A percentile compares a stretch with the other conserved stretches of the same genome.
Evolutionary conservation across 2,888 invertebrate species (phyloP).

Genomic region (Cephonodes hylas): DNA sequence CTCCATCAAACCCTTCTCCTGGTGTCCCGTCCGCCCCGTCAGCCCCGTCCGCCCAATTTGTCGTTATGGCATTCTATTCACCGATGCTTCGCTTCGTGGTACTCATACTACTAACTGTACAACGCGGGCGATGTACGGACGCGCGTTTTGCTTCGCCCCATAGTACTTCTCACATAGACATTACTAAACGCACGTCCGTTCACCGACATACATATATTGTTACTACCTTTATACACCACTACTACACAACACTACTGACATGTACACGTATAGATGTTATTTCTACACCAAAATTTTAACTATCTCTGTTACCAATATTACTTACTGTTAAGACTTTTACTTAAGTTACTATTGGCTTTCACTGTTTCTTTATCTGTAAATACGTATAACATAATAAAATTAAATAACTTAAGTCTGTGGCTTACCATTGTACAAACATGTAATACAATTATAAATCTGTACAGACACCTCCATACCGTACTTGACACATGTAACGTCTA

Average conservation of each 20-base stretch:
- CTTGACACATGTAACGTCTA: constrained; percentile 10
- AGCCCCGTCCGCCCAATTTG: constrained; percentile 29
- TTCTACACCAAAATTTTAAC: constrained; percentile 75
- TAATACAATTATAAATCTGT: constrained; percentile 54
- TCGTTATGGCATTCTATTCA: constrained; percentile 31
- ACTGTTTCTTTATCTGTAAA: constrained; percentile 55
- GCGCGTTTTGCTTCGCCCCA: constrained; percentile 52
- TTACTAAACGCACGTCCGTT: constrained; percentile 68
- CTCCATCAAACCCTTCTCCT: constrained; percentile 24
- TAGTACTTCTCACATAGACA: constrained; percentile 21
- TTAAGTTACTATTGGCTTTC: constrained; percentile 62
- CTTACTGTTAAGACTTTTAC: constrained; percentile 47
- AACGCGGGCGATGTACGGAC: constrained; percentile 72
- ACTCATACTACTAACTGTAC: constrained; percentile 72
- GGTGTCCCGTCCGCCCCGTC: constrained; percentile 28
- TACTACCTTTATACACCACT: constrained; percentile 55
- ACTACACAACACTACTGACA: constrained; percentile 79
- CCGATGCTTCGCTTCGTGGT: constrained; percentile 73
- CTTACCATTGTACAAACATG: constrained; percentile 55
- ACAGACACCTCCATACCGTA: constrained; percentile 59
- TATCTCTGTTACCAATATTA: constrained; percentile 18
- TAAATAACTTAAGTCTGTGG: constrained; percentile 39
- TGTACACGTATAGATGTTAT: constrained; percentile 79
- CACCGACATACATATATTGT: constrained; percentile 55
- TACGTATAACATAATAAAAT: constrained; percentile 37